Evolutionary conservation across 2,113 vertebrate genomes (phyloP), one percentile per base, ranked within the genome.

Genomic region (Microcebus tavaratra): DNA sequence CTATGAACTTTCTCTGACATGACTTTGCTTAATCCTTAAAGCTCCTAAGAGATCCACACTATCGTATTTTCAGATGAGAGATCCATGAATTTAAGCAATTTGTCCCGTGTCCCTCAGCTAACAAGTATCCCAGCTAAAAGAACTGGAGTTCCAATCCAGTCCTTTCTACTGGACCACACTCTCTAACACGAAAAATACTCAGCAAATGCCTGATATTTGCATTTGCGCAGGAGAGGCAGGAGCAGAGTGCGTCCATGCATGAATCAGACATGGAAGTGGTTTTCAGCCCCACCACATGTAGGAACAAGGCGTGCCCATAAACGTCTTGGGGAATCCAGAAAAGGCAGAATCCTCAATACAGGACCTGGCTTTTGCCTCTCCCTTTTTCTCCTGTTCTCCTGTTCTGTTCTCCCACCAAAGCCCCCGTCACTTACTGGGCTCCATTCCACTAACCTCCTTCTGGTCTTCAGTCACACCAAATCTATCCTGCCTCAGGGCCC

Each of bases 231-330:
- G 31, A 10, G 34, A 18, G 5, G 10, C 7, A 12, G 31, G 18
- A 63, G 13, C 48, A 67, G 36, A 61, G 27, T 8, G 0, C 7
- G 6, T 4, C 3, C 25, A 4, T 0, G 0, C 5, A 18, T 17
- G 48, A 57, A 14, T 67, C n/a, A 9, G 29, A 88, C 17, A 0
- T 2, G 2, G 25, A 68, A 5, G 31, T 2, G 9, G 14, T 31
- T 36, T 57, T 45, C 14, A 4, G 25, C 34, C 55, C 31, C 50
- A 48, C 59, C 8, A 10, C 34, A 17, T 6, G 8, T 12, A 31
- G 63, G 25, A 39, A 57, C 31, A 5, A 67, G 39, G 20, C 9
- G 1, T 0, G 5, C 4, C 39, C 6, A 1, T 3, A 79, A 36
- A 31, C 4, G 11, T 50, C 29, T 68, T 1, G 1, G 20, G 36